Evolutionary conservation across 2,113 vertebrate species (phyloP), one percentile per base, ranked within the genome.

Genomic region (Esox niger): DNA sequence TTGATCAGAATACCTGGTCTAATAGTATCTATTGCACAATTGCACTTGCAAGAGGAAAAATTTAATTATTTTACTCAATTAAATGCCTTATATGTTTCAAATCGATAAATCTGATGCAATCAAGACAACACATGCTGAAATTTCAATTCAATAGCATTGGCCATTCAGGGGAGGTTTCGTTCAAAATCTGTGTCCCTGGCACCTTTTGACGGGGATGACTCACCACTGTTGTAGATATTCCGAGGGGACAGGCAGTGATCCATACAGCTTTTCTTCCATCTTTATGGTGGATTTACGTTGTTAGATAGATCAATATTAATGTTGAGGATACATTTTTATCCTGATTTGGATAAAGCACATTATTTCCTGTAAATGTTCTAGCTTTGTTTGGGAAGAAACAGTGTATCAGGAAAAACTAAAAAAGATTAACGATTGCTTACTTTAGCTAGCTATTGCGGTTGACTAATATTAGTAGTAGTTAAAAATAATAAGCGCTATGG

Each of bases 211-310:
- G 83, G 69, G 74, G 77, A 68, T 66, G 64, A 91, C 91, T 91
- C 90, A 93, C 90, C 91, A 92, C 84, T 92, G 87, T 21, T 91
- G 91, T 69, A 90, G 87, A 79, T 93, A 93, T 83, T 91, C 90
- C 75, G 90, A 87, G 68, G 87, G 90, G 61, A 88, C 86, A 82
- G 89, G 89, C 81, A 89, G 78, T 69, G 90, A 90, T 90, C 88
- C 89, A 66, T 88, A 90, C 87, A 86, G 82, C 87, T 84, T 90
- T 82, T 91, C 86, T 62, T 92, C 89, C 90, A 92, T 91, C 87
- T 88, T 89, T 83, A 74, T 76, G 78, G 68, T 73, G 79, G 77
- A 82, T 82, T 75, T 43, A 82, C 84, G 88, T 90, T 67, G 70
- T 86, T 68, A 72, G 76, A 89, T 80, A 86, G 79, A 89, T 85